Conservation (phyloP, 2,797 vertebrate species). For the Sylvilagus floridanus region DNA sequence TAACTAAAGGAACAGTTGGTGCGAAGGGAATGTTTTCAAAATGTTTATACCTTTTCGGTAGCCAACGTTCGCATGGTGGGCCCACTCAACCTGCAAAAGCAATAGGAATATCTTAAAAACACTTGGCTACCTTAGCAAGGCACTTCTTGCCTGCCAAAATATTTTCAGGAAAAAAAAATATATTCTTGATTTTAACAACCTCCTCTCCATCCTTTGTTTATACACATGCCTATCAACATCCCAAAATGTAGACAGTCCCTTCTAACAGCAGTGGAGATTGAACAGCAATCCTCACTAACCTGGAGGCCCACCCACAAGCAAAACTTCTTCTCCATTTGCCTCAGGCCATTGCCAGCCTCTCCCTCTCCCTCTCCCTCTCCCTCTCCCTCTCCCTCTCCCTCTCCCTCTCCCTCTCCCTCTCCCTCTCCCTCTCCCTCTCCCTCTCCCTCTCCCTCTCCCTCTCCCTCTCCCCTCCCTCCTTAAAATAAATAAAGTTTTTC, state of each 20-base stretch:
- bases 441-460: no score
- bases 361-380: no score
- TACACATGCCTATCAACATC: background rate
- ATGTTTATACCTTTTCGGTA: conserved; percentile 77
- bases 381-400: no score
- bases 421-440: no score
- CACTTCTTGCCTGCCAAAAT: conserved; percentile 66
- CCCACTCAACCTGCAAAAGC: conserved; percentile 72
- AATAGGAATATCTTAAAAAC: conserved; percentile 57
- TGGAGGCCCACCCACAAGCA: background rate
- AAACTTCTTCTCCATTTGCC: background rate
- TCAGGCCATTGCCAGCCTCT: background rate
- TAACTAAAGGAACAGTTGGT: conserved; percentile 80
- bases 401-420: no score
- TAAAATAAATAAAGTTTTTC: no score
- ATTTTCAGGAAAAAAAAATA: background rate
- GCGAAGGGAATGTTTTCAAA: conserved; percentile 75
- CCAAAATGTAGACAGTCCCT: background rate
- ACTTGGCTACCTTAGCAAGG: conserved; percentile 73
- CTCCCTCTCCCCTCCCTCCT: no score
- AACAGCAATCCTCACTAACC: no score
- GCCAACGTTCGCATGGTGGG: conserved; percentile 66
- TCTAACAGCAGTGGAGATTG: background rate
- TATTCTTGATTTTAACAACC: conserved; percentile 42
- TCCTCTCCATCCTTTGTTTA: conserved; percentile 33